These are phyloP conservation scores for Valencia hispanica DNA, from an alignment of 2,797 vertebrate genomes.

Conservation along the genomic window DNA sequence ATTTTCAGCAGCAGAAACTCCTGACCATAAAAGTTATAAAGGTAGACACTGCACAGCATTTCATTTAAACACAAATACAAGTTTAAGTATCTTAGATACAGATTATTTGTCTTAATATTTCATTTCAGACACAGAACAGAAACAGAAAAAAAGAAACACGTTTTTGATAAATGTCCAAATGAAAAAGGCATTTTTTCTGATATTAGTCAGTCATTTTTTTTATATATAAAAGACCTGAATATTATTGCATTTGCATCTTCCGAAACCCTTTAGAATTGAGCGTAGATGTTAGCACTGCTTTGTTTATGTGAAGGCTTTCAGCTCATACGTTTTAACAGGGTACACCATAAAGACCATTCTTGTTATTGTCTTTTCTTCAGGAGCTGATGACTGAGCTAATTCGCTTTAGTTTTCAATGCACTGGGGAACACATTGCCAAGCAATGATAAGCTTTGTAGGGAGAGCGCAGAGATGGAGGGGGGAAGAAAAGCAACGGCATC, in stretches of 20 bases:
- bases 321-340: constrained; percentile 85
- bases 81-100: no score
- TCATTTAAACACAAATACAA: not conserved
- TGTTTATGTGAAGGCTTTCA: constrained; percentile 70
- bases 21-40: not conserved
- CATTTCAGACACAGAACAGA: not conserved
- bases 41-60: not conserved
- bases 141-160: not conserved
- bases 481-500: constrained; percentile 85
- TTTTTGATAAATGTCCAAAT: constrained; percentile 12
- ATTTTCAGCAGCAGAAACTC: not conserved
- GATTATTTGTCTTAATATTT: not conserved
- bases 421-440: constrained; percentile 94
- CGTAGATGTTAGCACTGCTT: constrained; percentile 67
- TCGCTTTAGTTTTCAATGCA: constrained; percentile 99
- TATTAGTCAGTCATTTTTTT: not conserved
- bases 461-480: constrained; percentile 82
- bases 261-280: constrained; percentile 48
- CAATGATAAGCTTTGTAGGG: constrained; percentile 93
- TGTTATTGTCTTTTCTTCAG: constrained; percentile 95
- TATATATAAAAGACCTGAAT: not conserved
- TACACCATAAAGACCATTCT: constrained; percentile 92
- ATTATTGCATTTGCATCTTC: constrained; percentile 24
- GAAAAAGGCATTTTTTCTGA: constrained; percentile 5
- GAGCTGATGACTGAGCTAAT: constrained; percentile 99